phyloP scores from a whole-genome alignment of 2,888 invertebrate genomes.

The Rhorus exstirpatorius region DNA sequence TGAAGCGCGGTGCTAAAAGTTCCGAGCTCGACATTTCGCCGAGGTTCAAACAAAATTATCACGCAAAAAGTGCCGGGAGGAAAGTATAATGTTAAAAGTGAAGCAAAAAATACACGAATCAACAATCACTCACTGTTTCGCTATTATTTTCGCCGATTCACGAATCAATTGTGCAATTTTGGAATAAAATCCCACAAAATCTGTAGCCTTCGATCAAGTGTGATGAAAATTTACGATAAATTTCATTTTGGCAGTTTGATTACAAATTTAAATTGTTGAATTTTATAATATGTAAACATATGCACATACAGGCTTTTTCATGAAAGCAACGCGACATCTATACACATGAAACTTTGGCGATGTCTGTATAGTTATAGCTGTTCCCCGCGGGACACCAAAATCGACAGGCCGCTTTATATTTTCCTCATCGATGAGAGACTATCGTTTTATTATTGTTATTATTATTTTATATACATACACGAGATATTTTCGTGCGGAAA shows the following conservation, averaged over 20 bases:
- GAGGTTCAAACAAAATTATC: background rate
- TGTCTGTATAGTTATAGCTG: slow-evolving; percentile 27
- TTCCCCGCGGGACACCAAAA: slow-evolving; percentile 34
- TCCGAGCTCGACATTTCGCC: background rate
- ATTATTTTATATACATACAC: slow-evolving; percentile 36
- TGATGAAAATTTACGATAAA: too few relatives aligned
- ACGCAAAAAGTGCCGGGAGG: background rate
- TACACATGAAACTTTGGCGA: too few relatives aligned
- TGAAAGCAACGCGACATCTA: background rate
- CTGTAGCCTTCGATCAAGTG: too few relatives aligned
- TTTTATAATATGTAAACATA: too few relatives aligned
- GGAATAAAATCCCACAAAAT: too few relatives aligned
- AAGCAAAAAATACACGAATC: too few relatives aligned
- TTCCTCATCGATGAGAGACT: slow-evolving; percentile 44
- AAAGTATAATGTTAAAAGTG: background rate
- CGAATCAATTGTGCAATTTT: too few relatives aligned
- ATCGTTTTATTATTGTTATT: slow-evolving; percentile 48
- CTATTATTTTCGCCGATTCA: too few relatives aligned
- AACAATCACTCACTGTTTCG: too few relatives aligned
- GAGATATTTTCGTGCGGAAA: slow-evolving; percentile 61
- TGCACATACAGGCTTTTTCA: too few relatives aligned
- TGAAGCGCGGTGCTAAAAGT: slow-evolving; percentile 11
- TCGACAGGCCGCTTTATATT: slow-evolving; percentile 48
- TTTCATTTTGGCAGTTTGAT: too few relatives aligned
- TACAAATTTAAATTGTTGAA: too few relatives aligned